These are phyloP conservation scores for Phocoena sinus DNA, from an alignment of 2,113 vertebrate species.

Conservation along the genomic window DNA sequence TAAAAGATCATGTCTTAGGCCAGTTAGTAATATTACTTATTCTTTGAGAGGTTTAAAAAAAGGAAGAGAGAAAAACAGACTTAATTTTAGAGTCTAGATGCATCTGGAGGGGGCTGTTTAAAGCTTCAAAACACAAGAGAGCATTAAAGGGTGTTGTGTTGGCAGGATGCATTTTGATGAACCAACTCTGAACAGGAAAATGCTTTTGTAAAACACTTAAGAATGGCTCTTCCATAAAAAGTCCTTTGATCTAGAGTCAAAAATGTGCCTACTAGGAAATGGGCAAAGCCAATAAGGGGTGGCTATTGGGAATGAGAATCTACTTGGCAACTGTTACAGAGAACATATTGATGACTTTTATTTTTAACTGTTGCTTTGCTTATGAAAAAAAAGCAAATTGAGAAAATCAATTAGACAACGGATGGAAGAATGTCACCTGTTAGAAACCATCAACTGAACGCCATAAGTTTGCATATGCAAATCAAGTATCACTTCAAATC, in stretches of 20 bases:
- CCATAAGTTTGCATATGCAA: neutral
- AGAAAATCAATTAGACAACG: neutral
- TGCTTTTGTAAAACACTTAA: neutral
- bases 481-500: neutral
- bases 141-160: neutral
- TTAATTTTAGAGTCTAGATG: neutral
- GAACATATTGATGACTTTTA: neutral
- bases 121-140: neutral
- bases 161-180: neutral
- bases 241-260: neutral
- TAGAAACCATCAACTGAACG: neutral
- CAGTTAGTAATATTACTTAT: constrained; percentile 19
- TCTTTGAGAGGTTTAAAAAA: neutral
- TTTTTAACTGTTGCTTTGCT: neutral
- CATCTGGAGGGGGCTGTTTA: neutral
- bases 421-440: neutral
- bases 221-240: neutral
- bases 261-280: neutral
- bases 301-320: neutral
- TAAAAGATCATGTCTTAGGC: neutral
- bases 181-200: neutral
- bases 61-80: neutral
- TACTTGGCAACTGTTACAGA: neutral
- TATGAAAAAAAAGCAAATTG: neutral
- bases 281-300: neutral